These are phyloP conservation scores for Actinostola sp. DNA, from an alignment of 92 coral and sea anemone species.

Conservation along the genomic window DNA sequence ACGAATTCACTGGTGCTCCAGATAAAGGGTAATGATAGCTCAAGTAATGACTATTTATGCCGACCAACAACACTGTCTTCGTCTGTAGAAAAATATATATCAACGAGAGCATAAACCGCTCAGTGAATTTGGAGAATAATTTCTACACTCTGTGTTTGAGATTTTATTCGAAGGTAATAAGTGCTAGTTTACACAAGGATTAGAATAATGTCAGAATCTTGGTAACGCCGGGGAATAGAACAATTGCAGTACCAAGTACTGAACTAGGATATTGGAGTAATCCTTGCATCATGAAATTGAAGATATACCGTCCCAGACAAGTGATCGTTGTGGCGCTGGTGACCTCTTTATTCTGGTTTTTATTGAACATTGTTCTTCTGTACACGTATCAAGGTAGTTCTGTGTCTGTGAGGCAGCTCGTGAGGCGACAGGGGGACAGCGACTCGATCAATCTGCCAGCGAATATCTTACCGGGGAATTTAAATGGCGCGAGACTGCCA, in stretches of 20 bases:
- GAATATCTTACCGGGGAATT: slow-evolving; percentile 26
- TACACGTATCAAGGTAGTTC: slow-evolving; percentile 66
- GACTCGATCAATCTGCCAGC: not conserved
- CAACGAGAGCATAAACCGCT: too few relatives aligned
- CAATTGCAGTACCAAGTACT: too few relatives aligned
- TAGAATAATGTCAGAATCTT: too few relatives aligned
- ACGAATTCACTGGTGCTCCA: not conserved
- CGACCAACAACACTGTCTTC: too few relatives aligned
- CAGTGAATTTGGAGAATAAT: too few relatives aligned
- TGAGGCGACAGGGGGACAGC: not conserved
- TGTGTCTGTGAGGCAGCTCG: not conserved
- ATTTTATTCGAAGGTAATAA: too few relatives aligned
- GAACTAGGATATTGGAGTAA: too few relatives aligned
- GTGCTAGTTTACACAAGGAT: too few relatives aligned
- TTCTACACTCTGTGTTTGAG: too few relatives aligned
- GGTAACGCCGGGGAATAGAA: too few relatives aligned
- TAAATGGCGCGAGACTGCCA: slow-evolving; percentile 16
- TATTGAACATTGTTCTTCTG: slow-evolving; percentile 65
- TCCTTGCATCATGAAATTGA: slow-evolving; percentile 27
- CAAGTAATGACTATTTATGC: not conserved
- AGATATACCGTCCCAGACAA: slow-evolving; percentile 54
- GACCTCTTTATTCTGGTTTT: slow-evolving; percentile 84
- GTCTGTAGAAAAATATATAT: too few relatives aligned
- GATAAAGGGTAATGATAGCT: not conserved
- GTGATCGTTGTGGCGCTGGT: slow-evolving; percentile 67